Percentiles rank a stretch among this genome's conserved stretches.
Evolutionary conservation across 37 sponge, comb jelly and placozoan species (phyloP).

Genomic region (Bolinopsis microptera): DNA sequence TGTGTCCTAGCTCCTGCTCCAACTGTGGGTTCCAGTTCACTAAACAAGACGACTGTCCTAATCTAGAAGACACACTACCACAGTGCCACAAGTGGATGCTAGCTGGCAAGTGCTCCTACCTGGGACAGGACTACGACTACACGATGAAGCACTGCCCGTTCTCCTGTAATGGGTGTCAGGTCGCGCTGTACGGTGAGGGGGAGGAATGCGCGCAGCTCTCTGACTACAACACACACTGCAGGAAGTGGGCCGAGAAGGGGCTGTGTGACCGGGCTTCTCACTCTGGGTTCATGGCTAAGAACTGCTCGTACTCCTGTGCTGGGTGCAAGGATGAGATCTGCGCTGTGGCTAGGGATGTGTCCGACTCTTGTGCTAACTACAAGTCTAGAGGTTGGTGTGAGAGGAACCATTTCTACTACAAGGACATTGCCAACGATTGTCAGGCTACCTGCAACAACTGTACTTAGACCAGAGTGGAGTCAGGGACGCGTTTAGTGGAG

Average conservation of each 20-base stretch:
- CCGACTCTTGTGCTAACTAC: not conserved
- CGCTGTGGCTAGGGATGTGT: not conserved
- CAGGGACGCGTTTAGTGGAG: no score
- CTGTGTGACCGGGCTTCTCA: not conserved
- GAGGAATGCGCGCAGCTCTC: not conserved
- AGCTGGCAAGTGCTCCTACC: not conserved
- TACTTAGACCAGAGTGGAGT: no score
- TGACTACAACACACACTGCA: not conserved
- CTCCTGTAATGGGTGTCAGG: not conserved
- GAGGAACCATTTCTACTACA: not conserved
- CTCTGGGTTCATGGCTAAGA: not conserved
- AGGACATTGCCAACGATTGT: not conserved
- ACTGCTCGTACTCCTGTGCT: not conserved
- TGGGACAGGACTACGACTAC: not conserved
- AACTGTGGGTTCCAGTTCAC: not conserved
- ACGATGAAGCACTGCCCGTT: not conserved
- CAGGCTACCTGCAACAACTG: not conserved
- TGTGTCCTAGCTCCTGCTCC: not conserved
- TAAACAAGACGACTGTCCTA: not conserved
- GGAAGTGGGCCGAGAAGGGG: not conserved
- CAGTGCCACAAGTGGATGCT: not conserved
- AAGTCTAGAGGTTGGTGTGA: not conserved
- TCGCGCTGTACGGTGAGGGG: not conserved
- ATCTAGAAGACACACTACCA: not conserved
- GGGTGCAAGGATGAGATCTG: not conserved